Conservation (phyloP, 1,140 invertebrate genomes). For the Laodelphax striatellus region DNA sequence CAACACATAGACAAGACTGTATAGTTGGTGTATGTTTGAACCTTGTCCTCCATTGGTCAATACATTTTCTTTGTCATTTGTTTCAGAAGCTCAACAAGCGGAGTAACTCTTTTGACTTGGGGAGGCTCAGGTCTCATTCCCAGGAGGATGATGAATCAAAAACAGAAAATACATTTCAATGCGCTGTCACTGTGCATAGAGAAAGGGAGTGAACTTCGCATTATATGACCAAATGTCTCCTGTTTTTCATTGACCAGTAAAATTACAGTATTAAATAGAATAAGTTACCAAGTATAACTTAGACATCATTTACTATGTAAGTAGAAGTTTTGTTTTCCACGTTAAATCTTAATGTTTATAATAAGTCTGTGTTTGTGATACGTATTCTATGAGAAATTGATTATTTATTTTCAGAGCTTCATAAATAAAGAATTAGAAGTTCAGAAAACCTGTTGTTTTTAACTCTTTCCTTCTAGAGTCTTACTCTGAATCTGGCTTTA, state of each 20-base stretch:
- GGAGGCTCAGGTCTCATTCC: slow-evolving; percentile 3
- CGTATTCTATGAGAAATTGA: too few relatives aligned
- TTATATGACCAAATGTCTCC: not conserved
- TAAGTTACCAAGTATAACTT: not conserved
- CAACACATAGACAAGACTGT: too few relatives aligned
- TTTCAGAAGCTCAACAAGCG: slow-evolving; percentile 9
- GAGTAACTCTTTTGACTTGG: slow-evolving; percentile 17
- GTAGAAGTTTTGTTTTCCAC: not conserved
- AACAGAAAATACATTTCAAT: slow-evolving; percentile 26
- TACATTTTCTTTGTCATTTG: too few relatives aligned
- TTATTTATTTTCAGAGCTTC: too few relatives aligned
- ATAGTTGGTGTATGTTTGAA: too few relatives aligned
- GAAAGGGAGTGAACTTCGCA: slow-evolving; percentile 26
- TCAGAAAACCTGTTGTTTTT: too few relatives aligned
- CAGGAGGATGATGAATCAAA: slow-evolving; percentile 10
- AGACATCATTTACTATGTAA: not conserved
- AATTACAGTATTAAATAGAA: not conserved
- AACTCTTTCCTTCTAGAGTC: too few relatives aligned
- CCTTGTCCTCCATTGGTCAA: too few relatives aligned
- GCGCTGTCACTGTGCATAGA: slow-evolving; percentile 33
- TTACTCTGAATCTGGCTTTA: too few relatives aligned
- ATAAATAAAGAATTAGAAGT: too few relatives aligned
- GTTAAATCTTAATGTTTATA: not conserved
- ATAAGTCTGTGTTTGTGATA: too few relatives aligned
- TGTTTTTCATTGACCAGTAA: too few relatives aligned